Base-by-base conservation (phyloP, 2,888 invertebrate genomes). In the Tortrix viridana region DNA sequence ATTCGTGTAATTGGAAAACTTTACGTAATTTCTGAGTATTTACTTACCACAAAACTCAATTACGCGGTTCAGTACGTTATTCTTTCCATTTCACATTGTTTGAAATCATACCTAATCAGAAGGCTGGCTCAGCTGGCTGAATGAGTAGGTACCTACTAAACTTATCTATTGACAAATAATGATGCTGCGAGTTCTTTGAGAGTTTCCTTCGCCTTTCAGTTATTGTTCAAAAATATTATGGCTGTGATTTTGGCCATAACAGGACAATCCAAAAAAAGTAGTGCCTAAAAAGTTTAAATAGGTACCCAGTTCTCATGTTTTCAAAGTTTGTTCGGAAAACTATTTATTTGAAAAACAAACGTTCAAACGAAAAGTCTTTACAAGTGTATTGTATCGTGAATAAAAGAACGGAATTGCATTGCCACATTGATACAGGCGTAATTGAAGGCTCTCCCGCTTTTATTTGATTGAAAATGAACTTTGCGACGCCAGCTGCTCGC, bases 401-500 rank as follows among this genome's bases (percentile, higher is more conserved):
- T 32, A 43, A 41, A 37, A 52, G 38, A 41, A 60, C 58, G 20
- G 9, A 47, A 60, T 41, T 54, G 47, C 38, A 52, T 49, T 56
- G 37, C 22, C 12, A 37, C 44, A 57, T 60, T 57, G 59, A 56
- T 32, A 46, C 52, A 46, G n/a, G n/a, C 60, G 65, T 68, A 70
- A 72, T 69, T 62, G 61, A 68, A 70, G 67, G 54, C 65, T 58
- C 63, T 65, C 54, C 64, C 77, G 71, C 69, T 76, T 71, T 76
- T 73, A 79, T 79, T 79, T 79, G 77, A 81, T 81, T 78, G 77
- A 83, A 82, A 84, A 82, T 76, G 71, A 77, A 78, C 73, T 75
- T 77, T 63, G 64, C 67, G 63, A 68, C 69, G 71, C 69, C 81
- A 81, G 81, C 77, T 83, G 82, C 75, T 78, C 71, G 72, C 71